phyloP scores from a whole-genome alignment of 1,140 invertebrate genomes.

The Lepidostoma basale region DNA sequence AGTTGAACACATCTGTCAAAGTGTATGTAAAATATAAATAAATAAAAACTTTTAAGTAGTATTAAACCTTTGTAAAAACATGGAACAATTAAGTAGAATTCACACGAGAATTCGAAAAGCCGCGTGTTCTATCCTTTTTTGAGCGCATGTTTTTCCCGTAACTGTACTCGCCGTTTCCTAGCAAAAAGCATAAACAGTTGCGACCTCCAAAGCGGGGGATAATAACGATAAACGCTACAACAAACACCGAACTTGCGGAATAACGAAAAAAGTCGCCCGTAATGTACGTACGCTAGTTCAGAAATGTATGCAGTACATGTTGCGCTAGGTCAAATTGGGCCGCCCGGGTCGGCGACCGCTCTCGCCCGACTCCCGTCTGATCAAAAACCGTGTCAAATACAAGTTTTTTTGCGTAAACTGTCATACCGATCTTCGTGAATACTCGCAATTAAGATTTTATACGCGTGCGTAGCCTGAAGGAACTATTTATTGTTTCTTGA shows the following conservation, averaged over 20 bases:
- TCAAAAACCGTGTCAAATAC: too few relatives aligned
- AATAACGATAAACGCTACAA: slow-evolving; percentile 12
- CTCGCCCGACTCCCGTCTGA: background rate
- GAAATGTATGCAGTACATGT: slow-evolving; percentile 16
- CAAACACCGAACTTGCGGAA: slow-evolving; percentile 9
- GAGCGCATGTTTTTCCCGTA: slow-evolving; percentile 13
- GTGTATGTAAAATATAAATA: too few relatives aligned
- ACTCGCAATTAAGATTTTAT: too few relatives aligned
- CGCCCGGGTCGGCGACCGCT: background rate
- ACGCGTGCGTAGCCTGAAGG: too few relatives aligned
- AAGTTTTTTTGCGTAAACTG: too few relatives aligned
- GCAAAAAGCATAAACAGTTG: slow-evolving; percentile 25
- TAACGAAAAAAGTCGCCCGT: background rate
- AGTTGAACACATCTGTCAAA: too few relatives aligned
- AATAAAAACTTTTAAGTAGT: too few relatives aligned
- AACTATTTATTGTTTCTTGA: too few relatives aligned
- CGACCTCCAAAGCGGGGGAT: background rate
- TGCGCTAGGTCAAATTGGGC: slow-evolving; percentile 19
- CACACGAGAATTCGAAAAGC: background rate
- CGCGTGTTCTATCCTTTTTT: background rate
- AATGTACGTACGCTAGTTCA: too few relatives aligned
- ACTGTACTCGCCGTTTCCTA: background rate
- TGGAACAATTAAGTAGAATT: background rate
- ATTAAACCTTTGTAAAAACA: background rate
- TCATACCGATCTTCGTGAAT: too few relatives aligned